Evolutionary conservation across 2,797 vertebrate species (phyloP).

Genomic region (Acanthornis magna): DNA sequence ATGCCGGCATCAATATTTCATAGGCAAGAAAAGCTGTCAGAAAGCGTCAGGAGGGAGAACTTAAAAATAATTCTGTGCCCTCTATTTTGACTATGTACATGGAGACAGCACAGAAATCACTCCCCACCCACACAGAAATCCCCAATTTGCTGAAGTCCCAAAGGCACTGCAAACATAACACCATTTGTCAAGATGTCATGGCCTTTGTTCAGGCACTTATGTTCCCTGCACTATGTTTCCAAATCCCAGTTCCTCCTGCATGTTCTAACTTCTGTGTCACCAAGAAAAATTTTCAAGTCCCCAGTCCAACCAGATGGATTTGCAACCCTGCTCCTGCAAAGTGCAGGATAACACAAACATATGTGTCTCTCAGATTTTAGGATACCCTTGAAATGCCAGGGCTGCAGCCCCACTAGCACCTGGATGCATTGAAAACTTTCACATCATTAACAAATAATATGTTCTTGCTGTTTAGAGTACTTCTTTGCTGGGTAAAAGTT

Average conservation of each 20-base stretch:
- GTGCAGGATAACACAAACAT: background rate
- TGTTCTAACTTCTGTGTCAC: background rate
- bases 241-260: background rate
- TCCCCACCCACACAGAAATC: background rate
- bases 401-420: background rate
- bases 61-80: background rate
- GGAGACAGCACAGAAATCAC: fast-evolving
- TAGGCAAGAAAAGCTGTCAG: background rate
- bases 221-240: background rate
- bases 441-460: background rate
- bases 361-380: background rate
- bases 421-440: background rate
- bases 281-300: background rate
- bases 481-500: background rate
- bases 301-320: background rate
- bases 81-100: background rate
- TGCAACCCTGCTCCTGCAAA: background rate
- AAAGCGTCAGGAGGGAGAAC: background rate
- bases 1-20: background rate
- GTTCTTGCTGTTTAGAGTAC: background rate
- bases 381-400: background rate
- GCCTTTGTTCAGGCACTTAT: background rate
- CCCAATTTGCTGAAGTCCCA: background rate
- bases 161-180: background rate
- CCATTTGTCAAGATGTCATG: background rate